Evolutionary conservation across 2,888 invertebrate species (phyloP), one percentile per base, ranked within the genome.

Genomic region (Heliconius ismenius): DNA sequence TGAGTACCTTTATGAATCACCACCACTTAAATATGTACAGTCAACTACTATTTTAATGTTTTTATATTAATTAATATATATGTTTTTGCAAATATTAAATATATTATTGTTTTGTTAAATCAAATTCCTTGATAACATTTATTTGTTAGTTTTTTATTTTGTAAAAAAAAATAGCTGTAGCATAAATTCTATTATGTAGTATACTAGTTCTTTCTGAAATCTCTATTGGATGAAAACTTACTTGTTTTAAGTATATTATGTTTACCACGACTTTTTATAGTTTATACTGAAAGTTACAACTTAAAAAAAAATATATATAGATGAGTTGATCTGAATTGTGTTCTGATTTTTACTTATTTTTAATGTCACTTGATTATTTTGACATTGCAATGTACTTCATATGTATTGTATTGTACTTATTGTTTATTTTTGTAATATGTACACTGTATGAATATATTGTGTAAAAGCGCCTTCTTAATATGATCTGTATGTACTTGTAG

Each of bases 401-500:
- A 73, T 32, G 9, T 67, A 65, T 67, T 72, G 9, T 76, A 60
- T 26, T 28, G 77, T 79, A 77, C 79, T 79, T 77, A 70, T 64
- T 58, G 54, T 73, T 73, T 67, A 49, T 73, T 75, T 73, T 73
- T 75, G 60, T 75, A 62, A 72, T 69, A 54, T 65, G 62, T 76
- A 26, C 54, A 32, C 26, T 26, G 58, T 73, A 60, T 63, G 74
- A 32, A 60, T 70, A 76, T 68, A 77, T 80, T 28, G 70, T 67
- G 74, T 76, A 26, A 70, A 80, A 77, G 72, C 78, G 78, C 77
- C 80, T 78, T 79, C 77, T 67, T 62, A 76, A 74, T 62, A 75
- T 60, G 74, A 76, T 79, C 72, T 79, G 65, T 76, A 65, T 77
- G 74, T 43, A 77, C 26, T 43, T 28, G 32, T 79, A 74, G 74